Evolutionary conservation across 2,888 invertebrate species (phyloP).

Genomic region (Incurvaria masculella): DNA sequence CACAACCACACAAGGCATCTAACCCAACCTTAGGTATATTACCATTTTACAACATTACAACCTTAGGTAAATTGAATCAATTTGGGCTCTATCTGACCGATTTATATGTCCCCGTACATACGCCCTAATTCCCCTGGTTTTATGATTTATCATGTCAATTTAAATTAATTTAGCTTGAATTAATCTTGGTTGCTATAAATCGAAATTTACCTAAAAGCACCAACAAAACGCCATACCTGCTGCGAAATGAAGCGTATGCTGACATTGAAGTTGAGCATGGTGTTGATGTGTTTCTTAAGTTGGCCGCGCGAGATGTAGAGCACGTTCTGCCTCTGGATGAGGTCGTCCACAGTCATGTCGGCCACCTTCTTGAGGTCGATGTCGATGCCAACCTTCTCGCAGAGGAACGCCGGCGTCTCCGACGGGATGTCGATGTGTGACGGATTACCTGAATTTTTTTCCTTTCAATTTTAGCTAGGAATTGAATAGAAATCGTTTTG

Average conservation of each 20-base stretch:
- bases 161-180: constrained; percentile 3
- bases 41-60: no score
- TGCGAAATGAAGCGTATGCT: constrained; percentile 90
- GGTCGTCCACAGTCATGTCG: constrained; percentile 84
- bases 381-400: constrained; percentile 87
- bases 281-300: constrained; percentile 87
- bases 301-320: constrained; percentile 85
- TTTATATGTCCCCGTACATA: no score
- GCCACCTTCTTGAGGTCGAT: constrained; percentile 87
- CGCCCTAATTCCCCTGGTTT: no score
- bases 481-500: no score
- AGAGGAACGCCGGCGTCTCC: constrained; percentile 87
- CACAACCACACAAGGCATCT: no score
- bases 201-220: background rate
- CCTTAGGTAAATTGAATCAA: no score
- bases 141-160: background rate
- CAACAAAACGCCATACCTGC: constrained; percentile 53
- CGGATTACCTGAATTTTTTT: constrained; percentile 33
- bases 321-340: constrained; percentile 78
- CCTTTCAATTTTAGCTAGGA: no score
- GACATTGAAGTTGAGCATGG: constrained; percentile 85
- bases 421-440: constrained; percentile 54
- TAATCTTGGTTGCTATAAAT: background rate
- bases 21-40: no score
- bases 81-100: no score